A percentile compares a stretch with the other conserved stretches of the same genome.
Conservation (phyloP, 2,888 invertebrate genomes). For the Macrosiphum euphorbiae region DNA sequence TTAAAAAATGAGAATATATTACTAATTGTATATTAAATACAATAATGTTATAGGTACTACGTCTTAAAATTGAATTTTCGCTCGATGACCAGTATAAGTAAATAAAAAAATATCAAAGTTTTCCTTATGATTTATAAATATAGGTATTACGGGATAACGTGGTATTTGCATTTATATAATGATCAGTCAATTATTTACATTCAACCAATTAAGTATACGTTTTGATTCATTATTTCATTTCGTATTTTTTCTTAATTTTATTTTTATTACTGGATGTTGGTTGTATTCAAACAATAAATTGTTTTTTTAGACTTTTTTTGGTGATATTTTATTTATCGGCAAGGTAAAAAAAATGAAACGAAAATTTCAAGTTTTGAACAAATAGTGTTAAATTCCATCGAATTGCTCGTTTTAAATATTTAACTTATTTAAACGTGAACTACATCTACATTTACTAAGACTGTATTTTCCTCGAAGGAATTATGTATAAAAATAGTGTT, state of each 20-base stretch:
- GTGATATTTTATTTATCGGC: not conserved
- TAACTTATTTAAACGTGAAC: slow-evolving; percentile 11
- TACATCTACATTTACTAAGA: slow-evolving; percentile 9
- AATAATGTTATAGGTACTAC: not conserved
- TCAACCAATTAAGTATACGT: not conserved
- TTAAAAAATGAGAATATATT: not conserved
- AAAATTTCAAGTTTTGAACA: slow-evolving; percentile 21
- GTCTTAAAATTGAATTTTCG: not conserved
- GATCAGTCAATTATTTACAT: not conserved
- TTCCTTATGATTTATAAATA: not conserved
- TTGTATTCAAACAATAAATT: not conserved
- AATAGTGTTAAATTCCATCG: slow-evolving; percentile 31
- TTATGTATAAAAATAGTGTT: slow-evolving; percentile 23
- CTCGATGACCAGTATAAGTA: not conserved
- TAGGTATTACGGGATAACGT: too few relatives aligned
- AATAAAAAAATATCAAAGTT: not conserved
- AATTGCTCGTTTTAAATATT: slow-evolving; percentile 8
- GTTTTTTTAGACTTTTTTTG: not conserved
- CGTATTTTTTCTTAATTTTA: not conserved
- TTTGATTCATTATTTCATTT: not conserved
- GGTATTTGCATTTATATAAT: not conserved
- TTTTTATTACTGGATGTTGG: not conserved
- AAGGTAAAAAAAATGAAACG: not conserved
- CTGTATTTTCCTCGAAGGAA: not conserved
- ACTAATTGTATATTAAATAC: not conserved